These are phyloP conservation scores for Macaria liturata DNA, from an alignment of 2,888 invertebrate genomes.

Conservation along the genomic window DNA sequence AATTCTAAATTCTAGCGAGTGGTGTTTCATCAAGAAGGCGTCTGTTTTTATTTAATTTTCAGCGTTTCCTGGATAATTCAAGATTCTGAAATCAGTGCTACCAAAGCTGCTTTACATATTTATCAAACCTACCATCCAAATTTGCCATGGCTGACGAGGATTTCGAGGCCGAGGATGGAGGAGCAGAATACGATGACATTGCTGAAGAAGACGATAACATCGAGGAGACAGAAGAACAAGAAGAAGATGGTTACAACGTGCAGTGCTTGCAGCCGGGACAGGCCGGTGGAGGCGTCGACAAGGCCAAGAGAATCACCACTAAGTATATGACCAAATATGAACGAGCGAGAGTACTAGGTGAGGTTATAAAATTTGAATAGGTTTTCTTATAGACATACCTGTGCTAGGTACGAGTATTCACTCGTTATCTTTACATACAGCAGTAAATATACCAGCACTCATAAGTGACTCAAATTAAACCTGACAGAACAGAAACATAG, in stretches of 20 bases:
- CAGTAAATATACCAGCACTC: no score
- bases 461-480: no score
- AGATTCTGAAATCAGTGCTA: no score
- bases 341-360: conserved; percentile 72
- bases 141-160: conserved; percentile 92
- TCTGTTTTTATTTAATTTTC: not conserved
- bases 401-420: no score
- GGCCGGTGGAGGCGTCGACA: conserved; percentile 91
- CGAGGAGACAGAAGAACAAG: conserved; percentile 93
- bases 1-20: no score
- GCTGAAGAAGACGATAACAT: conserved; percentile 93
- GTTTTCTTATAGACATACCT: not conserved
- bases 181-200: conserved; percentile 94
- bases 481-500: no score
- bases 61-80: not conserved
- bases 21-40: no score
- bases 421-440: no score
- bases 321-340: conserved; percentile 98
- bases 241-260: conserved; percentile 93
- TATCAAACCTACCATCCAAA: no score
- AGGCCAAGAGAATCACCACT: conserved; percentile 96
- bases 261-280: conserved; percentile 92
- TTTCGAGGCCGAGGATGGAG: conserved; percentile 91
- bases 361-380: conserved; percentile 33
- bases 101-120: no score